Evolutionary conservation across 2,888 invertebrate genomes (phyloP).

Genomic region (Hydraecia micacea): DNA sequence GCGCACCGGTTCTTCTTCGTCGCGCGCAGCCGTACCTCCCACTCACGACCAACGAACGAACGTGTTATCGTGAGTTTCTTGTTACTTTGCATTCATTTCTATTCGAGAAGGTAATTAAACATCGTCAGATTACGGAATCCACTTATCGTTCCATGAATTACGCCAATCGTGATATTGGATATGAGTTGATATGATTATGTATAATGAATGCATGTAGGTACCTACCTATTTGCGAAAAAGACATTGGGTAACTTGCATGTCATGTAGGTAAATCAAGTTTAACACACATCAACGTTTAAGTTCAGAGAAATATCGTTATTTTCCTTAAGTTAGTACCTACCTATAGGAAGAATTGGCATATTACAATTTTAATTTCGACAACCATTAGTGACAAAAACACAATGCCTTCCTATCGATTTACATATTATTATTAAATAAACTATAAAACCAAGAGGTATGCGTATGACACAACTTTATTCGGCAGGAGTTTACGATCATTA

Average conservation of each 20-base stretch:
- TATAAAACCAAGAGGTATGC: background rate
- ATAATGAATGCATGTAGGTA: constrained; percentile 22
- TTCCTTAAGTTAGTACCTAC: background rate
- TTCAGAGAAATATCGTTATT: constrained; percentile 9
- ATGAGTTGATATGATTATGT: constrained; percentile 54
- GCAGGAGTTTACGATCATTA: constrained; percentile 34
- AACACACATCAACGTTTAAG: background rate
- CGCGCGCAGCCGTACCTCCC: constrained; percentile 87
- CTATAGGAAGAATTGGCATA: background rate
- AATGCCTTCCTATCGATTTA: background rate
- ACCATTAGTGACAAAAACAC: background rate
- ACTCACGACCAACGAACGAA: constrained; percentile 82
- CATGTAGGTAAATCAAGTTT: constrained; percentile 5
- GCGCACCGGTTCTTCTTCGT: constrained; percentile 85
- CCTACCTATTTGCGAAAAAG: constrained; percentile 29
- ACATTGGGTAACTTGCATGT: constrained; percentile 12
- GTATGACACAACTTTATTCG: background rate
- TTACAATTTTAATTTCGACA: background rate
- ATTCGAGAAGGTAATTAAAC: constrained; percentile 79
- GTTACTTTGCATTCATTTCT: constrained; percentile 86
- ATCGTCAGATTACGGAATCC: constrained; percentile 84
- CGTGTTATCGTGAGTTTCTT: constrained; percentile 87
- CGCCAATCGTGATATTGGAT: constrained; percentile 73
- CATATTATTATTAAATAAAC: background rate
- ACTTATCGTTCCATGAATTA: constrained; percentile 80